Conservation (phyloP, 2,113 vertebrate genomes). For the Chinchilla lanigera region DNA sequence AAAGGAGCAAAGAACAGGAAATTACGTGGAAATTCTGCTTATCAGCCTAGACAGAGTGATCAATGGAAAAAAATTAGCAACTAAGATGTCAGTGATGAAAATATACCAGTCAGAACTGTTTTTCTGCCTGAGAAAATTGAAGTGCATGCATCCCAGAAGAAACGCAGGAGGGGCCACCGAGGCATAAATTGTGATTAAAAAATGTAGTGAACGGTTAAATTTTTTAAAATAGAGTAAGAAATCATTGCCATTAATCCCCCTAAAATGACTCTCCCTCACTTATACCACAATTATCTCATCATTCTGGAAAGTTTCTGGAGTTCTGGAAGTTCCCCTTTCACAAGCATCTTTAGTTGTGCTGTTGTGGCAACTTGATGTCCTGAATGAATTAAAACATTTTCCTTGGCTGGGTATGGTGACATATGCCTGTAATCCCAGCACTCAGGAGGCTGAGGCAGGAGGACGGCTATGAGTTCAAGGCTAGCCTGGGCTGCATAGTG, state of each 20-base stretch:
- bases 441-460: no score
- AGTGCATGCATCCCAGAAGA: background rate
- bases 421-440: no score
- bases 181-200: background rate
- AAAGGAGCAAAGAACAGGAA: background rate
- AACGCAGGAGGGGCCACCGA: background rate
- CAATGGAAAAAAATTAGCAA: background rate
- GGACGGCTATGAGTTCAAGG: no score
- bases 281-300: background rate
- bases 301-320: background rate
- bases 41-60: background rate
- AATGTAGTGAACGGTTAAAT: background rate
- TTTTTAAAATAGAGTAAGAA: background rate
- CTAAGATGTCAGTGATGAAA: background rate
- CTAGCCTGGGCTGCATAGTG: no score
- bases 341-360: background rate
- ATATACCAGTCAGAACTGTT: background rate
- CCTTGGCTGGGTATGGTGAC: background rate
- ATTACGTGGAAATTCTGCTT: constrained; percentile 20
- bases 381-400: background rate
- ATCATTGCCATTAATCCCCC: background rate
- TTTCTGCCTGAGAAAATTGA: background rate
- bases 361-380: background rate
- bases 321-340: background rate
- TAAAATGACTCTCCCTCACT: background rate